A percentile compares a stretch with the other conserved stretches of the same genome.
Conservation (phyloP, 2,113 vertebrate genomes). For the Deroptyus accipitrinus region DNA sequence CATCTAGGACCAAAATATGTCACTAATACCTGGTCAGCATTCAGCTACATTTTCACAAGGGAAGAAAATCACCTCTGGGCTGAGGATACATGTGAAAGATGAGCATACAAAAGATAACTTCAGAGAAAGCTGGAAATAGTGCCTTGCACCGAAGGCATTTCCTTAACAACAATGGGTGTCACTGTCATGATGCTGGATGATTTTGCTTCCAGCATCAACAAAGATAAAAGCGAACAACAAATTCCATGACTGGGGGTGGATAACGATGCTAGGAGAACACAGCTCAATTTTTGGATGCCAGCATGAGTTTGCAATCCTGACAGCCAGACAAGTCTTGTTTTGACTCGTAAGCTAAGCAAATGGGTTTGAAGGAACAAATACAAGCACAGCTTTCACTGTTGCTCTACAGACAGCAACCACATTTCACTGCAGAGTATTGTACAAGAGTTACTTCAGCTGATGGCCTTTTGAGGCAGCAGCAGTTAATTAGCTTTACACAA, state of each 20-base stretch:
- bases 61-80: not conserved
- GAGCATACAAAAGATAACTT: not conserved
- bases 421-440: not conserved
- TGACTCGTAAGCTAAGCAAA: not conserved
- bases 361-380: not conserved
- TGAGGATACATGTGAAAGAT: not conserved
- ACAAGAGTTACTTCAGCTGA: not conserved
- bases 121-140: not conserved
- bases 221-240: not conserved
- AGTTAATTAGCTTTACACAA: not conserved
- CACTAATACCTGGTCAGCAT: not conserved
- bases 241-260: not conserved
- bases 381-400: rapidly evolving
- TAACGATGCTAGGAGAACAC: not conserved
- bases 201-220: conserved; percentile 53
- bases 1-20: not conserved
- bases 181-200: not conserved
- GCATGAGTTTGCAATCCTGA: not conserved
- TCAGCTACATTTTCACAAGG: not conserved
- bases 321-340: conserved; percentile 24
- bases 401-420: not conserved
- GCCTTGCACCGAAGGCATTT: conserved; percentile 3
- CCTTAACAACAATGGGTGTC: not conserved
- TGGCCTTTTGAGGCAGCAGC: not conserved
- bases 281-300: not conserved